Base-by-base conservation (phyloP, 2,113 vertebrate genomes). In the Chaetodon auriga region DNA sequence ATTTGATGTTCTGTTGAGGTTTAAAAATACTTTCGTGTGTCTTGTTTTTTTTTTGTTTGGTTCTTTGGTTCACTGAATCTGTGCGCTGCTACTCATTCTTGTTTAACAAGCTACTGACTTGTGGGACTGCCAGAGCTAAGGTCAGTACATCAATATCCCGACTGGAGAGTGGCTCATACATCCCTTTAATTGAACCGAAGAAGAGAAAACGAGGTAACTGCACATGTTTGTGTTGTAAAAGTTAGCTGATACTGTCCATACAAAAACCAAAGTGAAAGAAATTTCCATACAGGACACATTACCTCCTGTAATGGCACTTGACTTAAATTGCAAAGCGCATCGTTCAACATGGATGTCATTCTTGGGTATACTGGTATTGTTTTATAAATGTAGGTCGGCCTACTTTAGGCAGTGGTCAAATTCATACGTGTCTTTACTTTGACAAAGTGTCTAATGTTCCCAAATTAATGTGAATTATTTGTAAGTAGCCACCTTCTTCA, bases 151-250 rank as follows among this genome's bases (percentile, higher is more conserved):
- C 53, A 57, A 48, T 80, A 80, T 46, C 23, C 48, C 13, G 6
- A 5, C 58, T 18, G 77, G 65, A n/a, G 3, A 43, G 23, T 14
- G 11, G 38, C 68, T 65, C 68, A 48, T 43, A 45, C 46, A 43
- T 61, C 55, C 14, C 19, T 61, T 68, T 53, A 68, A 68, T 36
- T 58, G 71, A 75, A 61, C 45, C 45, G 35, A 81, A 58, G 10
- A 35, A 25, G 8, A 68, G 70, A 60, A 30, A 43, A 70, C 3
- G 10, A 3, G 35, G 7, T 38, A 65, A 38, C 12, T 38, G 43
- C 43, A 16, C 25, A 68, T 68, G 18, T 62, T 51, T n/a, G 13
- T 43, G n/a, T 23, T 68, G 41, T 6, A 38, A 41, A 68, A 23
- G 25, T 15, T 7, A 19, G 21, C 14, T 19, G 48, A 21, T 60